Base-by-base conservation (phyloP, 2,888 invertebrate genomes). In the Rhagonycha fulva region DNA sequence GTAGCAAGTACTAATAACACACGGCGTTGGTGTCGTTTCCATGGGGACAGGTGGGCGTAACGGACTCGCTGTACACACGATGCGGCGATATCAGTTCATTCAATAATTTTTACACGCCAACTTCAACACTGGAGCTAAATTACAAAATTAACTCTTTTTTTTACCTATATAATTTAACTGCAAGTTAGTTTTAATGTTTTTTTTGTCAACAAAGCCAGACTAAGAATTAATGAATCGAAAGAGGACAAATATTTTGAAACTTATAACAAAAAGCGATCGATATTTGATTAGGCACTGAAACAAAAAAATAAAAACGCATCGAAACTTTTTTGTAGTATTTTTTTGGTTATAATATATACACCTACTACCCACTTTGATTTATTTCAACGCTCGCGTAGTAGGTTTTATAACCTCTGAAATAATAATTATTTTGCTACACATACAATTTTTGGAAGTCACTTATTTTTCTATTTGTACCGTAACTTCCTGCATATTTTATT, bases 1-100 rank as follows among this genome's bases (percentile, higher is more conserved):
- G 63, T 75, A 79, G 78, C 76, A 71, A 79, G 76, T 79, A 74
- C 76, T 80, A 80, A 79, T 80, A 81, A 78, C 78, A 80, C 76
- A 79, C 81, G 79, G 81, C 81, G 79, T 83, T 84, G 83, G 83
- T 81, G 80, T 78, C 81, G 84, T 84, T 83, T 78, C 82, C 81
- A 82, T 82, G 81, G 80, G 78, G 81, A 84, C 82, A 78, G 14
- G 84, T 83, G 83, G 84, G 84, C 84, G 84, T 83, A 83, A 82
- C 83, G 77, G 78, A 72, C 68, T 73, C 79, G 77, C 78, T 81
- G 81, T 81, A 80, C 81, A 81, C 81, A 81, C 80, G 79, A 78
- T 80, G 70, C 68, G 81, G 78, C 80, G 80, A 82, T 80, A 81
- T 80, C 72, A 77, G 77, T 80, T 80, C 82, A 82, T 81, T 82